Base-by-base conservation (phyloP, 2,888 invertebrate genomes). In the Cataglyphis livida region DNA sequence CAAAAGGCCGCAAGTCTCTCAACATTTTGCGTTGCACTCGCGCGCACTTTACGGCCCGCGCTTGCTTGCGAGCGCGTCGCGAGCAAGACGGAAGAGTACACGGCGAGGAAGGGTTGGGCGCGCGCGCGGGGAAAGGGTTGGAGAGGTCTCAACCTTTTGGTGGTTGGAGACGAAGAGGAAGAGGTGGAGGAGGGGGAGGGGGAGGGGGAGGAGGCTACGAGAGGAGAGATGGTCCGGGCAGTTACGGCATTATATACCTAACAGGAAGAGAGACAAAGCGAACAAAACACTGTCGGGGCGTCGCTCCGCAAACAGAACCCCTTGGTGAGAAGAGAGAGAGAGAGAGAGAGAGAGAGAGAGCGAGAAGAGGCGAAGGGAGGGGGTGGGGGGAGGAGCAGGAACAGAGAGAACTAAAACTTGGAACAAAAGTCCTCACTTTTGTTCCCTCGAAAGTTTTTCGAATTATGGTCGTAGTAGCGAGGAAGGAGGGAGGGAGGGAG, bases 381-480 rank as follows among this genome's bases (percentile, higher is more conserved):
- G 62, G 81, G n/a, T 44, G 5, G 82, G 18, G 12, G 18, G 35
- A 54, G 75, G 65, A 21, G 61, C 73, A 41, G 54, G 74, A 65
- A 66, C 66, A 74, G 82, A 86, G 85, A 73, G 91, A 91, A 91
- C 92, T 93, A 92, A 91, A 93, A 93, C 93, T 94, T 93, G 93
- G 93, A 93, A 93, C 93, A 93, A 94, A 93, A 94, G 94, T 94
- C 92, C 91, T 91, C 90, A 94, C 93, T 94, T 94, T 93, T 93
- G 94, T 93, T 93, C 93, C 86, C 85, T 87, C 90, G 87, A 94
- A 94, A 94, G 93, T 93, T 94, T 94, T 93, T 93, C 93, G 91
- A 94, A 93, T 94, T 94, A 94, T 93, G 92, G 92, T 92, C 92
- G 89, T 86, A 84, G 85, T 74, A 85, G 85, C 76, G 88, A 87